Evolutionary conservation across 2,113 vertebrate species (phyloP), one percentile per base, ranked within the genome.

Genomic region (Sinocyclocheilus anshuiensis): DNA sequence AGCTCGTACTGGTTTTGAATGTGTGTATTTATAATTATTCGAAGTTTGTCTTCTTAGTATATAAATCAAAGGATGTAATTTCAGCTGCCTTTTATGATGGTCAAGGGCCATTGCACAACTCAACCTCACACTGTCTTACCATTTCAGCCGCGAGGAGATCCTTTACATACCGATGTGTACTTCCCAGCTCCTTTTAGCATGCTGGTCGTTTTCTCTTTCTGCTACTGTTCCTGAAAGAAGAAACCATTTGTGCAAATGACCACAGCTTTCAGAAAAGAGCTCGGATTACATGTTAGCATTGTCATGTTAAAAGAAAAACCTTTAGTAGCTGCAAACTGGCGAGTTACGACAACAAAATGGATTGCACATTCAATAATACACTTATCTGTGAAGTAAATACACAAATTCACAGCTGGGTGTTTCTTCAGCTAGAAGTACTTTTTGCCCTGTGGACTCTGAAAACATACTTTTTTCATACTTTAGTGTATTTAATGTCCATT

Each of bases 41-140:
- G 11, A 57, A 57, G 81, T 92, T 93, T 93, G 92, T 92, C 87
- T 89, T 93, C 91, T 91, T 92, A 91, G 92, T 84, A 86, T 90
- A 93, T 94, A 94, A 93, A 94, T 93, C 93, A 92, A 89, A 91
- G 91, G 89, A 92, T 91, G 92, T 92, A 91, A 92, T 94, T 90
- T 89, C 91, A 93, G 86, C 92, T 92, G 79, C 79, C 79, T 91
- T 92, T 93, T 92, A 93, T 93, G 93, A 92, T 93, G 92, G 93
- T 93, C 92, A 94, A 90, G 93, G 94, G 89, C 94, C 92, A 94
- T 94, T 95, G 94, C 94, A 91, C 93, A 94, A 93, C 93, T 93
- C 90, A 92, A 90, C 92, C 91, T 93, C 93, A 94, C 92, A 91
- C 87, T 75, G 92, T 87, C 91, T 93, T 93, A 93, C 92, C 89